Evolutionary conservation across 2,113 vertebrate genomes (phyloP).

Genomic region (rabbit (Oryctolagus cuniculus)): mOryCun1.1 NC_091434.1:10179001-10179500

Average conservation of each 20-base stretch:
- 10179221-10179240: neutral
- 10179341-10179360: neutral
- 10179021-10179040: no score
- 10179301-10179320: no score
- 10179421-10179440: rapidly evolving
- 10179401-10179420: neutral
- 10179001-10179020: neutral
- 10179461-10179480: neutral
- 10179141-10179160: neutral
- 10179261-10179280: no score
- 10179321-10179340: neutral
- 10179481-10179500: neutral
- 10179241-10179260: neutral
- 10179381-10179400: neutral
- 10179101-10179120: neutral
- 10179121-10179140: no score
- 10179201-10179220: neutral
- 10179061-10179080: neutral
- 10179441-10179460: neutral
- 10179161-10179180: neutral
- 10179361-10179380: neutral
- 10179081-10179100: neutral
- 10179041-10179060: neutral
- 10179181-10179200: neutral
- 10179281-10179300: neutral